Evolutionary conservation across 2,113 vertebrate genomes (phyloP), one percentile per base, ranked within the genome.

Genomic region (Ramphastos sulfuratus): DNA sequence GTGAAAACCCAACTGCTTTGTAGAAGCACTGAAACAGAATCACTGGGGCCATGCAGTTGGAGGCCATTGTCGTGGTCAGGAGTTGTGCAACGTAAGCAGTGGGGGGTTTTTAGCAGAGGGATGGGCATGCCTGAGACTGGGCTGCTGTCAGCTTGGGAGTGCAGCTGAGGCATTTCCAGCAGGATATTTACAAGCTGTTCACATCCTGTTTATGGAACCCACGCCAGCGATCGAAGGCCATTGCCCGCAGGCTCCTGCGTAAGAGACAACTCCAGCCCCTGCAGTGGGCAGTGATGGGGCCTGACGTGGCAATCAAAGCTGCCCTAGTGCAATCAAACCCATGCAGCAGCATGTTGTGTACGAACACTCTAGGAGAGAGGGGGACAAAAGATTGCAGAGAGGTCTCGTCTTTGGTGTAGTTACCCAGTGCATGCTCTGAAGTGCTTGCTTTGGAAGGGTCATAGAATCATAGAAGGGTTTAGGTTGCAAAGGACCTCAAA

Each of bases 131-230:
- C 72, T 85, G 72, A 67, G 4, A 23, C n/a, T 25, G 48, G 35
- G 73, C 46, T 24, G 2, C 52, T 39, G 44, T 15, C 28, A 87
- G 28, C n/a, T 46, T 59, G 48, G 48, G 42, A 66, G 82, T 13
- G 42, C 82, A 85, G 91, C 82, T 44, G 76, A 75, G 52, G 66
- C 73, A 64, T 46, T 88, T 82, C 44, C 35, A 65, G 14, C 70
- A 63, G 92, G 73, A 52, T 94, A 88, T 96, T 96, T 96, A 94
- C 35, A 75, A 61, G 37, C 33, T 8, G 58, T 37, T 55, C 89
- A 55, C 74, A 86, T 96, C 96, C 96, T 96, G 95, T 96, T 96
- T 96, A 95, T 58, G 55, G 58, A 89, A 91, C 6, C 37, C 8
- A 0, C 6, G 65, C 94, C 94, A 94, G 91, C 95, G 84, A 75